A percentile compares a stretch with the other conserved stretches of the same genome.
phyloP scores from a whole-genome alignment of 2,797 vertebrate genomes.

The Aplochiton taeniatus region DNA sequence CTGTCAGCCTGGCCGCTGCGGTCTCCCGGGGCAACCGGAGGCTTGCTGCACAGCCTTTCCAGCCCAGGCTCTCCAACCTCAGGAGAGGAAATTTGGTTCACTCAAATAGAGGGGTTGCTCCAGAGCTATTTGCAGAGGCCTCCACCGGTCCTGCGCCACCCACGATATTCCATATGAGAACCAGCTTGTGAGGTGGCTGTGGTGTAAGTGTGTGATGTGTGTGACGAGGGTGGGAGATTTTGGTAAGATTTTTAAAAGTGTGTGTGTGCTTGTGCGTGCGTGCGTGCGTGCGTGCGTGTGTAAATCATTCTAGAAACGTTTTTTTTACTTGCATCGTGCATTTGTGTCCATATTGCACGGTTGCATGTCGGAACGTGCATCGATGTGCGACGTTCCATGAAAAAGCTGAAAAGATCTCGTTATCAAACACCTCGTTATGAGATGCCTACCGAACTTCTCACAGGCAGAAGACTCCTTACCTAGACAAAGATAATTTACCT shows the following conservation, averaged over 20 bases:
- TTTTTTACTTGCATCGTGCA: no score
- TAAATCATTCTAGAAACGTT: slow-evolving; percentile 13
- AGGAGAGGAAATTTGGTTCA: slow-evolving; percentile 85
- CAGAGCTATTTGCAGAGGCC: slow-evolving; percentile 79
- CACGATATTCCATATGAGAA: slow-evolving; percentile 81
- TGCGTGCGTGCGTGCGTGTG: slow-evolving; percentile 31
- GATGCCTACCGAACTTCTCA: no score
- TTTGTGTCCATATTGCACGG: no score
- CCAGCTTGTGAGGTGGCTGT: slow-evolving; percentile 56
- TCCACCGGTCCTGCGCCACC: slow-evolving; percentile 79
- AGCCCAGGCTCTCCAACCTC: slow-evolving; percentile 75
- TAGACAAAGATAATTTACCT: no score
- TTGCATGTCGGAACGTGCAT: no score
- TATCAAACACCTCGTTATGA: no score
- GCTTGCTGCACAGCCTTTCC: slow-evolving; percentile 80
- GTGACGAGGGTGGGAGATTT: neutral
- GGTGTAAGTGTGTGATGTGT: slow-evolving; percentile 16
- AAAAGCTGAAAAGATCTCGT: no score
- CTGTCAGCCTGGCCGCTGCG: slow-evolving; percentile 74
- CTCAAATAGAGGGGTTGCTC: slow-evolving; percentile 81
- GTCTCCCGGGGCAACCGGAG: slow-evolving; percentile 79
- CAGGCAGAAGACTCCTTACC: no score
- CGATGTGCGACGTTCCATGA: no score
- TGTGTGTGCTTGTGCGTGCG: slow-evolving; percentile 59
- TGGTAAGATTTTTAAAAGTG: slow-evolving; percentile 1